Conservation (phyloP, 2,113 vertebrate species). For the Sula dactylatra region DNA sequence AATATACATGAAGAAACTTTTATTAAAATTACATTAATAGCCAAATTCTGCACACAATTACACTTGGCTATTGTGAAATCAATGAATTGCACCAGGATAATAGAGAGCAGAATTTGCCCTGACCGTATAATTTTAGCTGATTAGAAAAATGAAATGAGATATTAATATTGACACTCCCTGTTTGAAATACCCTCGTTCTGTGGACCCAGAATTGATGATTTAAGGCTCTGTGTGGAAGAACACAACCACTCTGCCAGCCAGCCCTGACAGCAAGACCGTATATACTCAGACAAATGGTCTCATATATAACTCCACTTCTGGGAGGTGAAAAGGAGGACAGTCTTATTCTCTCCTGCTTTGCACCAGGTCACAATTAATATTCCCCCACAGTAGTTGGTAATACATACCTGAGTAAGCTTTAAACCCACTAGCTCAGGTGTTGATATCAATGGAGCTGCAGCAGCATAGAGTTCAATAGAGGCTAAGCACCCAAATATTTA, state of each 20-base stretch:
- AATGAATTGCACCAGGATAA: conserved; percentile 42
- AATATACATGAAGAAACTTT: conserved; percentile 61
- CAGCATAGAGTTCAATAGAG: not conserved
- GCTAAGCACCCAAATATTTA: not conserved
- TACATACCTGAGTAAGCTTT: not conserved
- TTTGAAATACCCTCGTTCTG: not conserved
- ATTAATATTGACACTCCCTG: conserved; percentile 38
- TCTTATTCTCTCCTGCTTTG: not conserved
- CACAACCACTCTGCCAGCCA: not conserved
- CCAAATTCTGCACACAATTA: conserved; percentile 60
- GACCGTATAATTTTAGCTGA: conserved; percentile 35
- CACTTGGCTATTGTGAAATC: conserved; percentile 48
- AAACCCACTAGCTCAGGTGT: not conserved
- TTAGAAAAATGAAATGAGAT: conserved; percentile 51
- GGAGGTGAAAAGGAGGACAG: not conserved
- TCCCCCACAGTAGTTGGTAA: not conserved
- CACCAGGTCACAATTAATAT: not conserved
- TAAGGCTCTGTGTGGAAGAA: not conserved
- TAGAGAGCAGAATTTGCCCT: conserved; percentile 4
- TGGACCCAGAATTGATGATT: not conserved
- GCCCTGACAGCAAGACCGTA: not conserved
- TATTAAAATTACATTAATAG: conserved; percentile 67
- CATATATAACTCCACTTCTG: not conserved
- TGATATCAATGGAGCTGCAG: not conserved
- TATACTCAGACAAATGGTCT: not conserved